Evolutionary conservation across 2,888 invertebrate species (phyloP).

Genomic region (Elegia similella): DNA sequence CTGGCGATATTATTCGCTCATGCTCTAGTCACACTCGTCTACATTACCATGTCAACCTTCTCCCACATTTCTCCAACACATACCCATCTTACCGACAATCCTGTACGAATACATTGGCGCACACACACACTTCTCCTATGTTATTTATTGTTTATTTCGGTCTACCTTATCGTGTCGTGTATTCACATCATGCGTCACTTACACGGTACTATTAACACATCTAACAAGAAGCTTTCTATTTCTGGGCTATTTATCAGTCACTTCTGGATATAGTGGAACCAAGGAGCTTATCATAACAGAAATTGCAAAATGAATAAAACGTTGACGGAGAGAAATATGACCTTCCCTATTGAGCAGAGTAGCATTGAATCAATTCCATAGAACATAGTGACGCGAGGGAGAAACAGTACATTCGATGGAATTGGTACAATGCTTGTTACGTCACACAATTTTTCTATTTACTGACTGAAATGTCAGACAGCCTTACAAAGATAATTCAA

Average conservation of each 20-base stretch:
- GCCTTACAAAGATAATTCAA: too few relatives aligned
- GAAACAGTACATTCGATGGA: too few relatives aligned
- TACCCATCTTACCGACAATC: slow-evolving; percentile 13
- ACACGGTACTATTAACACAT: slow-evolving; percentile 23
- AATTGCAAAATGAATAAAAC: slow-evolving; percentile 1
- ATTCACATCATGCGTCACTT: slow-evolving; percentile 16
- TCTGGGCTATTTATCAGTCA: not conserved
- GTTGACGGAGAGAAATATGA: slow-evolving; percentile 1
- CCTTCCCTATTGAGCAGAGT: not conserved
- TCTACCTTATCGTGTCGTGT: slow-evolving; percentile 10
- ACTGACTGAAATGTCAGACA: too few relatives aligned
- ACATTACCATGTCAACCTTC: slow-evolving; percentile 4
- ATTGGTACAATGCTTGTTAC: too few relatives aligned
- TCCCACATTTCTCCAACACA: slow-evolving; percentile 8
- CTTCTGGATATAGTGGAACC: not conserved
- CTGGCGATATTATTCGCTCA: slow-evolving; percentile 15
- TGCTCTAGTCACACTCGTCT: slow-evolving; percentile 24
- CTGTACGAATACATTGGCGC: not conserved
- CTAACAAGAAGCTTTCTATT: slow-evolving; percentile 25
- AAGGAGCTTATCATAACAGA: not conserved
- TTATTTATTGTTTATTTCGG: not conserved
- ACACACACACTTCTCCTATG: not conserved
- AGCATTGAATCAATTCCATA: not conserved
- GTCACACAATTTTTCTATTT: too few relatives aligned
- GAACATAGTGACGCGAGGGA: too few relatives aligned